phyloP scores from a whole-genome alignment of 2,113 vertebrate species.

The Trematocara zebra region DNA sequence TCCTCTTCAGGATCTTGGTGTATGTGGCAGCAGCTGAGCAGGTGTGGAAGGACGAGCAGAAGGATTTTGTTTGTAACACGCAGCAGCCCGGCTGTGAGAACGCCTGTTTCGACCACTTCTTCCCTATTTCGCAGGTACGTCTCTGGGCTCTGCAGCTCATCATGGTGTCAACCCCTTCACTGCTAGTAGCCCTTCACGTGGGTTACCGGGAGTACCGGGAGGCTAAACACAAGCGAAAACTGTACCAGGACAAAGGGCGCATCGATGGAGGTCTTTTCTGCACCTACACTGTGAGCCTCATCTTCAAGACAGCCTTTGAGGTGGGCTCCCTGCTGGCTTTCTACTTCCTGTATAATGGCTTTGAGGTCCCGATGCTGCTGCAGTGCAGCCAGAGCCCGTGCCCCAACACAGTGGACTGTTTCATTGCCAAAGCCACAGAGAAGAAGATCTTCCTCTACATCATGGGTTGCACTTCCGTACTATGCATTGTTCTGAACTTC shows the following conservation, averaged over 20 bases:
- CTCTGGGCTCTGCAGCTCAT: slow-evolving; percentile 90
- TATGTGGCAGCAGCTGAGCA: slow-evolving; percentile 81
- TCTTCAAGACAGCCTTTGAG: slow-evolving; percentile 80
- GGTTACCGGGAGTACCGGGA: slow-evolving; percentile 79
- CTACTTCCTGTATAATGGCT: slow-evolving; percentile 81
- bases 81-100: slow-evolving; percentile 86
- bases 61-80: slow-evolving; percentile 83
- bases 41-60: slow-evolving; percentile 84
- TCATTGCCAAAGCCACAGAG: slow-evolving; percentile 79
- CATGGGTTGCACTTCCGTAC: slow-evolving; percentile 76
- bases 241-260: slow-evolving; percentile 70
- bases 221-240: slow-evolving; percentile 61
- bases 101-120: slow-evolving; percentile 85
- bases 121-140: slow-evolving; percentile 83
- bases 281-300: slow-evolving; percentile 79
- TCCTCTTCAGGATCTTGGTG: slow-evolving; percentile 82
- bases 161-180: slow-evolving; percentile 82
- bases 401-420: slow-evolving; percentile 82
- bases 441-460: slow-evolving; percentile 84
- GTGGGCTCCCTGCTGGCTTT: slow-evolving; percentile 79
- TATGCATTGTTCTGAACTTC: slow-evolving; percentile 79
- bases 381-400: slow-evolving; percentile 79
- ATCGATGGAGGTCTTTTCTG: slow-evolving; percentile 79
- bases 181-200: slow-evolving; percentile 84
- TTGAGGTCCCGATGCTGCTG: slow-evolving; percentile 72